phyloP scores from a whole-genome alignment of 1,140 invertebrate species.

The Ceratosolen fusciceps region DNA sequence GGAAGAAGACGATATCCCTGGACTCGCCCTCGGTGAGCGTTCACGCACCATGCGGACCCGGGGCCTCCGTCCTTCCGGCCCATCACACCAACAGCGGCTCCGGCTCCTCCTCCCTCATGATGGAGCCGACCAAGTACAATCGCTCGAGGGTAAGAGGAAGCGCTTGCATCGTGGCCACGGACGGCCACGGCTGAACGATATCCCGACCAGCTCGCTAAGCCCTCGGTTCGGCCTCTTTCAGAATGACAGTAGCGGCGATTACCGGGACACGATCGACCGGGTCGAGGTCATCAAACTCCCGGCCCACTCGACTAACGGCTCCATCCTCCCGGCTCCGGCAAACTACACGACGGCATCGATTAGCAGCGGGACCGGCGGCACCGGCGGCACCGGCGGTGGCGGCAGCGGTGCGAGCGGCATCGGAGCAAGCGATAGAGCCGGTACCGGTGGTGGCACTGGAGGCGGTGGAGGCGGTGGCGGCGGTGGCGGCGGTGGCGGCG shows the following conservation, averaged over 20 bases:
- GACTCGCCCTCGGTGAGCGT: slow-evolving; percentile 85
- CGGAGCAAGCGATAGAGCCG: too few relatives aligned
- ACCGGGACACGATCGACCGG: slow-evolving; percentile 69
- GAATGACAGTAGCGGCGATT: slow-evolving; percentile 41
- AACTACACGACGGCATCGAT: slow-evolving; percentile 69
- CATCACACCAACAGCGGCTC: slow-evolving; percentile 65
- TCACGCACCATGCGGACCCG: slow-evolving; percentile 65
- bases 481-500: too few relatives aligned
- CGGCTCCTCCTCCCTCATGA: slow-evolving; percentile 45
- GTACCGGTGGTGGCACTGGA: too few relatives aligned
- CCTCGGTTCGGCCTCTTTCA: slow-evolving; percentile 14
- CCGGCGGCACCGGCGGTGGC: too few relatives aligned
- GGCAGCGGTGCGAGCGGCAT: too few relatives aligned
- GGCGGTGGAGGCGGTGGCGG: too few relatives aligned
- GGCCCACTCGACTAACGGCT: slow-evolving; percentile 72
- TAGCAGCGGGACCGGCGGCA: too few relatives aligned
- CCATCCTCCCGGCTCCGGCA: slow-evolving; percentile 66
- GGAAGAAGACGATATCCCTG: slow-evolving; percentile 88
- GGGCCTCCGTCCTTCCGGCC: slow-evolving; percentile 60
- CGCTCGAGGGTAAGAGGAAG: slow-evolving; percentile 63
- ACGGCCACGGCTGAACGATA: not conserved
- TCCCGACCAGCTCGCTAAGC: not conserved
- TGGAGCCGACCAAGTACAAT: slow-evolving; percentile 68
- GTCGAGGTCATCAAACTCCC: slow-evolving; percentile 86
- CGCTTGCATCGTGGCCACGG: too few relatives aligned